Conservation (phyloP, 2,797 vertebrate genomes). For the Hoplostethus atlanticus region DNA sequence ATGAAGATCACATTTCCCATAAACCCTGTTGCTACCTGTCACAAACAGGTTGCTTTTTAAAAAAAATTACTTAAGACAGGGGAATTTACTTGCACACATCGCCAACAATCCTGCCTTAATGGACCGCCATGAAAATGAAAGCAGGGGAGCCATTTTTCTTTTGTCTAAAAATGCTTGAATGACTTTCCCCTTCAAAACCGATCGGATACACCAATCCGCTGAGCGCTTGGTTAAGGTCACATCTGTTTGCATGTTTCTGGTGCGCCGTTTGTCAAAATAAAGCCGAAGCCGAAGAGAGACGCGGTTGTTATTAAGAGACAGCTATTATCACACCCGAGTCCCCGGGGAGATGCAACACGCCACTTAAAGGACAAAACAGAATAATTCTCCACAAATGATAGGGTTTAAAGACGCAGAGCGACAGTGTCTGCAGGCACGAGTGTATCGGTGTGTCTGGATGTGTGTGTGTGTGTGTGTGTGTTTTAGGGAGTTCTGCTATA, state of each 20-base stretch:
- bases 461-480: background rate
- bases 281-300: constrained; percentile 37
- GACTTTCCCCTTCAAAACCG: constrained; percentile 49
- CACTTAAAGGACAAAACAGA: constrained; percentile 65
- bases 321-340: constrained; percentile 48
- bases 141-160: background rate
- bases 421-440: constrained; percentile 7
- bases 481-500: too few relatives aligned
- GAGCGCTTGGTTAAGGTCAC: constrained; percentile 52
- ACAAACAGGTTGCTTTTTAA: too few relatives aligned
- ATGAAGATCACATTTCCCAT: too few relatives aligned
- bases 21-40: too few relatives aligned
- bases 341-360: constrained; percentile 29
- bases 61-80: too few relatives aligned
- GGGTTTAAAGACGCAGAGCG: constrained; percentile 22
- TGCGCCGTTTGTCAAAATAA: constrained; percentile 51
- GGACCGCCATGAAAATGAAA: constrained; percentile 8
- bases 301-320: constrained; percentile 44
- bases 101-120: background rate
- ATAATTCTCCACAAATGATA: constrained; percentile 58
- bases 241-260: constrained; percentile 56
- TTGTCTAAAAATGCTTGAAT: constrained; percentile 25
- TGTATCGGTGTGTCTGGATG: background rate
- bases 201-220: constrained; percentile 38
- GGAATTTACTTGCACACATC: background rate